Percentiles rank a stretch among this genome's conserved stretches.
Conservation (phyloP, 2,888 invertebrate genomes). For the Trisateles emortualis region DNA sequence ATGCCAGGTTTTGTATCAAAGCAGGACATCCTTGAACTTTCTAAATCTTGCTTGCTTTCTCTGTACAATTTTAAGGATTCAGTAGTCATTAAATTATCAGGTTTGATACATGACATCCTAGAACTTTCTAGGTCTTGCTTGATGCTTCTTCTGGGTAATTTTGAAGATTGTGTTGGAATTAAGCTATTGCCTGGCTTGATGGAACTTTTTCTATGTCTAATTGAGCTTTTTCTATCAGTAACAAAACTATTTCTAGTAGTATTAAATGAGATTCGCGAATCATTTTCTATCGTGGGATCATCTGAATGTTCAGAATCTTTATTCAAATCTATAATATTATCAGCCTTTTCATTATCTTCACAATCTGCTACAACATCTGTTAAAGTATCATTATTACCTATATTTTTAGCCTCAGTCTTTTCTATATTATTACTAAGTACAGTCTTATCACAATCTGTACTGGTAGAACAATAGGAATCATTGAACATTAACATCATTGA, state of each 20-base stretch:
- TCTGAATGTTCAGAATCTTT: constrained; percentile 10
- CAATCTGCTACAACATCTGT: constrained; percentile 13
- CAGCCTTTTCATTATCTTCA: constrained; percentile 6
- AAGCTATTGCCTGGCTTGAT: constrained; percentile 16
- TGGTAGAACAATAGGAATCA: constrained; percentile 60
- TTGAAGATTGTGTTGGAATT: constrained; percentile 29
- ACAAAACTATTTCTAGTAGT: constrained; percentile 46
- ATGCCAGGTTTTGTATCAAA: constrained; percentile 66
- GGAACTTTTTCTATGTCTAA: constrained; percentile 43
- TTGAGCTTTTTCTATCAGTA: constrained; percentile 41
- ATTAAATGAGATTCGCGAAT: constrained; percentile 31
- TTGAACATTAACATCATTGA: constrained; percentile 63
- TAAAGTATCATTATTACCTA: constrained; percentile 19
- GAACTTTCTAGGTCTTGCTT: constrained; percentile 24
- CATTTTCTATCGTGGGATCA: constrained; percentile 14
- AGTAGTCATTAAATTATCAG: no score
- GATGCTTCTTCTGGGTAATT: constrained; percentile 39
- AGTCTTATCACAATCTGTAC: constrained; percentile 64
- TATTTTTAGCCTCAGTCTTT: constrained; percentile 9
- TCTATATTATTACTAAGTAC: constrained; percentile 51
- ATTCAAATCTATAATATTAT: constrained; percentile 16
- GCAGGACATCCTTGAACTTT: constrained; percentile 30
- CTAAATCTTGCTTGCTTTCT: constrained; percentile 33
- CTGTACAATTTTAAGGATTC: constrained; percentile 16
- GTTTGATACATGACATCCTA: constrained; percentile 26